A percentile compares a stretch with the other conserved stretches of the same genome.
Evolutionary conservation across 2,888 invertebrate genomes (phyloP).

Genomic region (Laothoe populi): DNA sequence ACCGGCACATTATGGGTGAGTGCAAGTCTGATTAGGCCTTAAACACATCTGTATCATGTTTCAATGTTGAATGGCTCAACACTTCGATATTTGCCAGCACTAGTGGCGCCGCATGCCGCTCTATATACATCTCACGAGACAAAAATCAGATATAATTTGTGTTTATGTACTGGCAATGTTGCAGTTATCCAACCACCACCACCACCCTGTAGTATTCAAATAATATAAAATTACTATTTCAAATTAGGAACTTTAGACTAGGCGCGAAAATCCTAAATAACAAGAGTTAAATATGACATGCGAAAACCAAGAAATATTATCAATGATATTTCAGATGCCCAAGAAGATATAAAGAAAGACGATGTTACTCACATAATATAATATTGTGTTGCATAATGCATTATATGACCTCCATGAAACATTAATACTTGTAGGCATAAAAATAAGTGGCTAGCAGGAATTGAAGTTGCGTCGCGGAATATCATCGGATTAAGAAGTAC

Average conservation of each 20-base stretch:
- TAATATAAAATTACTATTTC: not conserved
- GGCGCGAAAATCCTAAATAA: not conserved
- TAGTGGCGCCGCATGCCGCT: slow-evolving; percentile 75
- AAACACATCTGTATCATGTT: slow-evolving; percentile 69
- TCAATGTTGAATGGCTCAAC: slow-evolving; percentile 82
- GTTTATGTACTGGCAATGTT: slow-evolving; percentile 21
- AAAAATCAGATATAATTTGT: slow-evolving; percentile 70
- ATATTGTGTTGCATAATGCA: not conserved
- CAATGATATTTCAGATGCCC: not conserved
- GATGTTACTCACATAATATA: not conserved
- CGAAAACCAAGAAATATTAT: not conserved
- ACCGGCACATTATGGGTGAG: slow-evolving; percentile 94
- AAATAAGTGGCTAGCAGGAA: not conserved
- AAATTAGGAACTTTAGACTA: not conserved
- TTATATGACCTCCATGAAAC: not conserved
- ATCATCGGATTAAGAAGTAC: not conserved
- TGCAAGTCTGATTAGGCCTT: slow-evolving; percentile 51
- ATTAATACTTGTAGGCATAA: not conserved
- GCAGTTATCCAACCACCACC: not conserved
- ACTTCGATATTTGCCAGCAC: slow-evolving; percentile 83
- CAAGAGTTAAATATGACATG: not conserved
- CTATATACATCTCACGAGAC: slow-evolving; percentile 82
- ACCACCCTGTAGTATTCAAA: not conserved
- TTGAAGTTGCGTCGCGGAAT: not conserved
- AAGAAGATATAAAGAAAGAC: not conserved